Conservation (phyloP, 2,888 invertebrate species). For the Metellina segmentata region DNA sequence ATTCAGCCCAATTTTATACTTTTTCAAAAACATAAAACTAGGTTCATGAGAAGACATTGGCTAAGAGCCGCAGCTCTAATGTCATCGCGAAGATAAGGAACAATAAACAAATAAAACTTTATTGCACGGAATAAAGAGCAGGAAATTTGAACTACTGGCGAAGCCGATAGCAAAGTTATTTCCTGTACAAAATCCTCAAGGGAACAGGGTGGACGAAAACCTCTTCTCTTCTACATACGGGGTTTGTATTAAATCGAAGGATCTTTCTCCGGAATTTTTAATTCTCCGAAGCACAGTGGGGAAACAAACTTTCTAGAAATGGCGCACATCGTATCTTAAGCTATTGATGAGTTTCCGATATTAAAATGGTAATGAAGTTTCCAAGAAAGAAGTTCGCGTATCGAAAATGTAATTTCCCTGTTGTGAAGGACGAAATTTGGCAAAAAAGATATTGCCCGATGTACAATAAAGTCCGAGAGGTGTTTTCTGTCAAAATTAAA, state of each 20-base stretch:
- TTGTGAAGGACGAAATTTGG: background rate
- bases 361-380: conserved; percentile 1
- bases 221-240: background rate
- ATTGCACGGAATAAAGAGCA: background rate
- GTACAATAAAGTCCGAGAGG: no score
- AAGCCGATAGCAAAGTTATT: background rate
- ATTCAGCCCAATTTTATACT: background rate
- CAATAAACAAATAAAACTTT: background rate
- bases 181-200: background rate
- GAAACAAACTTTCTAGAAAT: background rate
- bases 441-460: background rate
- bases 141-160: background rate
- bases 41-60: background rate
- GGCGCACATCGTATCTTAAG: background rate
- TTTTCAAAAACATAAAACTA: background rate
- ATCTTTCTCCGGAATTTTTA: background rate
- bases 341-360: conserved; percentile 1
- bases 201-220: background rate
- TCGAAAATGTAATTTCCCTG: background rate
- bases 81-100: background rate
- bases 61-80: background rate
- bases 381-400: background rate
- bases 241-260: background rate
- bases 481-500: no score
- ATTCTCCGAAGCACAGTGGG: background rate